These are phyloP conservation scores for Resseliella maxima DNA, from an alignment of 2,888 invertebrate genomes.

Conservation along the genomic window DNA sequence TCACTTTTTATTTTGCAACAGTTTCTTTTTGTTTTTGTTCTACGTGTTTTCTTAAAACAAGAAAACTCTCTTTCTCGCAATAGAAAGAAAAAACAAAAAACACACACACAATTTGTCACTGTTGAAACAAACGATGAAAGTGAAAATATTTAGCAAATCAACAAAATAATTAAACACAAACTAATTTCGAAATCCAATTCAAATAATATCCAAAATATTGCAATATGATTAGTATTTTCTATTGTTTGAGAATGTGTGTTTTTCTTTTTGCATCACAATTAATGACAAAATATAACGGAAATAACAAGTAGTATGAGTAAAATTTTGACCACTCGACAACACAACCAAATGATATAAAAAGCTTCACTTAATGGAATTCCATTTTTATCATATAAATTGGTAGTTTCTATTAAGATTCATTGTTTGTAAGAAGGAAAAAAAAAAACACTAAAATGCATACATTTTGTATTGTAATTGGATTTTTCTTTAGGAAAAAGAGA, in stretches of 20 bases:
- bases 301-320: not conserved
- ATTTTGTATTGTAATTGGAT: too few relatives aligned
- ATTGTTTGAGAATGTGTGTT: slow-evolving; percentile 42
- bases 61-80: not conserved
- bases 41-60: not conserved
- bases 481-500: too few relatives aligned
- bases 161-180: not conserved
- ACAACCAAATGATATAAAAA: not conserved
- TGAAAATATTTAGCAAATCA: not conserved
- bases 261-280: not conserved
- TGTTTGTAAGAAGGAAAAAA: too few relatives aligned
- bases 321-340: not conserved
- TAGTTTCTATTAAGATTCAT: too few relatives aligned
- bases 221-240: not conserved
- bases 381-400: too few relatives aligned
- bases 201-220: slow-evolving; percentile 13
- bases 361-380: too few relatives aligned
- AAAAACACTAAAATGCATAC: too few relatives aligned
- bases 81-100: too few relatives aligned
- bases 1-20: slow-evolving; percentile 15
- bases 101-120: not conserved
- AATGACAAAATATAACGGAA: not conserved
- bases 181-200: not conserved
- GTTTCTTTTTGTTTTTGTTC: not conserved
- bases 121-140: not conserved